Conservation (phyloP, 2,113 vertebrate species). For the Neoarius graeffei region DNA sequence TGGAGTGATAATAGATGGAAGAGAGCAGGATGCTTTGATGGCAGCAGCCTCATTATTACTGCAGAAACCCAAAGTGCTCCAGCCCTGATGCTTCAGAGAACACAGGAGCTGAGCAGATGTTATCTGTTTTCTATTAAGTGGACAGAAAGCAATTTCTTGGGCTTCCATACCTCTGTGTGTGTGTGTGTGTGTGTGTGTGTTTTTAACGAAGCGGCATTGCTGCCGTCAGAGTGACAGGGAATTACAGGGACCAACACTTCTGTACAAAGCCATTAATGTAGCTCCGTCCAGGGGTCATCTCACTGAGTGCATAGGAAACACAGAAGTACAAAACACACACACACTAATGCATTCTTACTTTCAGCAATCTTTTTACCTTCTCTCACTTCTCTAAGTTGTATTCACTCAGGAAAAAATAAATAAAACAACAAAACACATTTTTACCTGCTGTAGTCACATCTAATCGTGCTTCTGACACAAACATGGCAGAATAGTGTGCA, state of each 20-base stretch:
- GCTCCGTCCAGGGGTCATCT: slow-evolving; percentile 28
- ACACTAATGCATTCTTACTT: neutral
- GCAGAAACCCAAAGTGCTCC: slow-evolving; percentile 18
- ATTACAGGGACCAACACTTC: slow-evolving; percentile 57
- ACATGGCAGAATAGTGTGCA: neutral
- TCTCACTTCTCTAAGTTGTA: neutral
- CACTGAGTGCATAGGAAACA: slow-evolving; percentile 22
- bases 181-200: slow-evolving; percentile 15
- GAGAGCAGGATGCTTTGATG: slow-evolving; percentile 19
- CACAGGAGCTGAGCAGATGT: slow-evolving; percentile 50
- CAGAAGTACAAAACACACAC: neutral
- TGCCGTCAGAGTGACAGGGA: slow-evolving; percentile 44
- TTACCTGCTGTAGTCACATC: neutral
- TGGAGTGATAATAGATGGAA: neutral
- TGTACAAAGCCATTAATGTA: slow-evolving; percentile 58
- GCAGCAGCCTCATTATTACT: slow-evolving; percentile 20
- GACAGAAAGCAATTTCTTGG: slow-evolving; percentile 61
- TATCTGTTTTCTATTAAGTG: slow-evolving; percentile 61
- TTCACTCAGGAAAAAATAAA: neutral
- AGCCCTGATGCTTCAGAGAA: slow-evolving; percentile 20
- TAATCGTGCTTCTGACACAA: neutral
- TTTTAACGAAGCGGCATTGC: slow-evolving; percentile 38
- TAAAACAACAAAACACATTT: neutral
- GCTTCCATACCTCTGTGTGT: slow-evolving; percentile 31
- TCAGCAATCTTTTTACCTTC: neutral